These are phyloP conservation scores for Porites cylindrica DNA, from an alignment of 92 coral and sea anemone species.

Conservation along the genomic window DNA sequence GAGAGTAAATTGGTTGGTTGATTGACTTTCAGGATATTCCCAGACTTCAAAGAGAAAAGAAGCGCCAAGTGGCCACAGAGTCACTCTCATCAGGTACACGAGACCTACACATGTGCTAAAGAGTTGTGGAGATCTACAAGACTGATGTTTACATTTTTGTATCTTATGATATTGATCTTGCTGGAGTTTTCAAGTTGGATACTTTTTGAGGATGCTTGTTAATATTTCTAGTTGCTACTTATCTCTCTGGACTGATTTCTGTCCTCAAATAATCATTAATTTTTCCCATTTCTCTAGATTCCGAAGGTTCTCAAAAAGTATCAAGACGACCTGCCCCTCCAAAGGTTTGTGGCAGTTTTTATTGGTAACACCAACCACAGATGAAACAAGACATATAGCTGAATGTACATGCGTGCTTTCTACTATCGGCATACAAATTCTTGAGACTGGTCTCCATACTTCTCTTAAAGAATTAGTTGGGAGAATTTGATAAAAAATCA, in stretches of 20 bases:
- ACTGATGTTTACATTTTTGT: too few relatives aligned
- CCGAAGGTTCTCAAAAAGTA: constrained; percentile 57
- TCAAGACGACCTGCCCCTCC: constrained; percentile 72
- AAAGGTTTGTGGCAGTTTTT: constrained; percentile 36
- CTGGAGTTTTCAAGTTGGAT: too few relatives aligned
- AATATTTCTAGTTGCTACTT: neutral
- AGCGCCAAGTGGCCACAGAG: constrained; percentile 41
- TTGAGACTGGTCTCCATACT: too few relatives aligned
- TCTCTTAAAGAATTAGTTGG: too few relatives aligned
- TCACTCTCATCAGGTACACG: constrained; percentile 53
- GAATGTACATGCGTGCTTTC: too few relatives aligned
- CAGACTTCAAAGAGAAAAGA: constrained; percentile 54
- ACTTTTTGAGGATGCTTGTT: too few relatives aligned
- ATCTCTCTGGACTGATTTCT: neutral
- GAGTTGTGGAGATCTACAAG: neutral
- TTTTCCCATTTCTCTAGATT: constrained; percentile 33
- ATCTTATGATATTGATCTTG: too few relatives aligned
- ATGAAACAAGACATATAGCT: too few relatives aligned
- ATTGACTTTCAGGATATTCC: constrained; percentile 58
- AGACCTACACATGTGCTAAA: neutral
- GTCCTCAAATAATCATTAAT: too few relatives aligned
- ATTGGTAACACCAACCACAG: too few relatives aligned
- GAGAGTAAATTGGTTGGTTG: neutral
- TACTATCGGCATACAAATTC: too few relatives aligned
- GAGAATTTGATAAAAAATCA: too few relatives aligned